Conservation (phyloP, 2,113 vertebrate species). For the Entomyzon cyanotis region DNA sequence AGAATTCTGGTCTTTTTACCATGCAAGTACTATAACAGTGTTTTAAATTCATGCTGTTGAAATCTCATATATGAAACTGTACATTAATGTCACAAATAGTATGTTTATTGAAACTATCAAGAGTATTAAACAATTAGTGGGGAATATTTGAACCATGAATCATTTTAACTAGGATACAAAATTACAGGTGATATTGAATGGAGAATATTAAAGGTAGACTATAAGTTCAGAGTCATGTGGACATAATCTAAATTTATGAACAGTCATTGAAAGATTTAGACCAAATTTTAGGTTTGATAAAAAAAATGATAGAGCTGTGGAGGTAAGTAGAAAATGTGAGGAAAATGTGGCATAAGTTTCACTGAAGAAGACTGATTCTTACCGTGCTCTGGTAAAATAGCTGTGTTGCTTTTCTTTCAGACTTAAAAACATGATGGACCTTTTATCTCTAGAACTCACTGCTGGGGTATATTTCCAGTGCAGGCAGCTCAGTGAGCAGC, state of each 20-base stretch:
- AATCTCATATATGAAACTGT: background rate
- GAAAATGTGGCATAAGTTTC: background rate
- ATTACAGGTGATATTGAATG: background rate
- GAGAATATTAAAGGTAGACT: background rate
- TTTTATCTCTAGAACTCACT: background rate
- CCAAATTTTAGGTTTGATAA: background rate
- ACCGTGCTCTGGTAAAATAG: background rate
- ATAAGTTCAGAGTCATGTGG: background rate
- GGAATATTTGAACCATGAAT: background rate
- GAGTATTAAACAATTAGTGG: background rate
- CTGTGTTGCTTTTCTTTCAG: background rate
- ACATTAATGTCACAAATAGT: background rate
- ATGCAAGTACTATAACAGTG: background rate
- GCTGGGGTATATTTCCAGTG: background rate
- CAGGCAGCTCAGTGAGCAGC: background rate
- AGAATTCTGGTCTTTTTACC: background rate
- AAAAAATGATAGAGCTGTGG: background rate
- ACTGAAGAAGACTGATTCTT: background rate
- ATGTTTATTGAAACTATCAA: background rate
- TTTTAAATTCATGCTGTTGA: background rate
- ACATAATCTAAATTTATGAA: background rate
- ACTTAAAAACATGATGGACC: background rate
- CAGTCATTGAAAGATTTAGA: background rate
- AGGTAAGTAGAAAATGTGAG: background rate
- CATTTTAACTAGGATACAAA: background rate